These are phyloP conservation scores for Progne subis DNA, from an alignment of 2,113 vertebrate species.

Conservation along the genomic window DNA sequence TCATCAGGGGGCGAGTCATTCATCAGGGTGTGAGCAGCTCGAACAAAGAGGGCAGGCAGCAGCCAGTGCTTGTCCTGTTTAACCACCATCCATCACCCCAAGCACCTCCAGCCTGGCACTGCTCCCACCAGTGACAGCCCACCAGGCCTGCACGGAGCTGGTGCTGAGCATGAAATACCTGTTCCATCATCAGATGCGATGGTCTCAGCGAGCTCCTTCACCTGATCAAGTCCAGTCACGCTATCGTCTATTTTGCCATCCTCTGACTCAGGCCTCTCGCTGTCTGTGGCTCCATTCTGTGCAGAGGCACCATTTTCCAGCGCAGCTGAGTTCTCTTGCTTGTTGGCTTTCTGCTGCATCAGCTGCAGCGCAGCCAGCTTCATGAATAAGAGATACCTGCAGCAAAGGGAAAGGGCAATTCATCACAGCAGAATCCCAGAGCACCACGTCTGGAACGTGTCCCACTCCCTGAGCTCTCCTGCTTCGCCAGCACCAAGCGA, in stretches of 20 bases:
- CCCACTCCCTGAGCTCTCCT: neutral
- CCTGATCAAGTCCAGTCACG: slow-evolving; percentile 87
- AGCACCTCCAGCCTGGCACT: neutral
- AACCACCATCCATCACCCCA: neutral
- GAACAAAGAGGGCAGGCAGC: neutral
- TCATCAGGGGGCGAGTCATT: neutral
- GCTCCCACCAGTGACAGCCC: neutral
- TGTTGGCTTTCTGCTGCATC: slow-evolving; percentile 96
- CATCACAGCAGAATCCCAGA: neutral
- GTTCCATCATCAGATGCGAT: slow-evolving; percentile 90
- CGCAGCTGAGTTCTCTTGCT: slow-evolving; percentile 63
- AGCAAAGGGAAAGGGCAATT: neutral
- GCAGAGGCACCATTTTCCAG: slow-evolving; percentile 71
- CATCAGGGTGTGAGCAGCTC: neutral
- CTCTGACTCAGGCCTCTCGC: slow-evolving; percentile 70
- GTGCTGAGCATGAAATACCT: slow-evolving; percentile 56
- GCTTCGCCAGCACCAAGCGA: rapidly evolving
- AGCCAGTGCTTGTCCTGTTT: neutral
- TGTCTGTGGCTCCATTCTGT: slow-evolving; percentile 68
- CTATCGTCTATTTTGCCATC: slow-evolving; percentile 81
- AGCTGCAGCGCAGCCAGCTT: slow-evolving; percentile 96
- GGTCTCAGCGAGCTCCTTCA: slow-evolving; percentile 95
- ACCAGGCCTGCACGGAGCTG: neutral
- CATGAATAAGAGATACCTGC: slow-evolving; percentile 97
- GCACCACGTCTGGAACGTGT: rapidly evolving